Base-by-base conservation (phyloP, 2,888 invertebrate species). In the Phaedon cochleariae region DNA sequence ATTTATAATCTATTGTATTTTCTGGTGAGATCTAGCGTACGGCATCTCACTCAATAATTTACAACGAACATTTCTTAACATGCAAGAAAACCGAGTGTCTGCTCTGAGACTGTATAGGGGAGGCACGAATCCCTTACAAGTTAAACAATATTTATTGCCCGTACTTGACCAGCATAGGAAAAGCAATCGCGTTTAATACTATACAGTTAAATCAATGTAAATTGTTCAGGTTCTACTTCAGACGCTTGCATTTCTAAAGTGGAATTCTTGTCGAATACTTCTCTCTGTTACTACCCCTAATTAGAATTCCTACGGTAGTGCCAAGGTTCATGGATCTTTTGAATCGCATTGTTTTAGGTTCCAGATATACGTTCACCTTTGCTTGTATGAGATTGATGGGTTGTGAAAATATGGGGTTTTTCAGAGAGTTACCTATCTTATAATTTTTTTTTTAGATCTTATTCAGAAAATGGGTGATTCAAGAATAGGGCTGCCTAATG, bases 141-240 rank as follows among this genome's bases (percentile, higher is more conserved):
- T 63, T 66, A 61, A 58, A 55, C 46, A 59, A 73, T 75, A 78
- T 78, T 78, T 78, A 78, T 77, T 70, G 75, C 74, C 59, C 68
- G 68, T 70, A 77, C 76, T 78, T 77, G 76, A 77, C 76, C 77
- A 73, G 78, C 73, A 76, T 77, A 68, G 72, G 68, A 1, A 70
- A 74, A 74, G 74, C 71, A 73, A 76, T 73, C 70, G 72, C 66
- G 70, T 76, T 75, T 74, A 76, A 77, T 76, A 73, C 73, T 55
- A 31, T 41, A 41, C 62, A 65, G 57, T 69, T 67, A 69, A 69
- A 69, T 69, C 67, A 72, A 74, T 73, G 74, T 74, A 71, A 74
- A 74, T 71, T 70, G 71, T 69, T 71, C 62, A 66, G 70, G 64
- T 69, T 69, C 57, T 60, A 62, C 60, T 34, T 34, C 41, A 41